phyloP scores from a whole-genome alignment of 2,113 vertebrate species.

The Psittacara wagleri region DNA sequence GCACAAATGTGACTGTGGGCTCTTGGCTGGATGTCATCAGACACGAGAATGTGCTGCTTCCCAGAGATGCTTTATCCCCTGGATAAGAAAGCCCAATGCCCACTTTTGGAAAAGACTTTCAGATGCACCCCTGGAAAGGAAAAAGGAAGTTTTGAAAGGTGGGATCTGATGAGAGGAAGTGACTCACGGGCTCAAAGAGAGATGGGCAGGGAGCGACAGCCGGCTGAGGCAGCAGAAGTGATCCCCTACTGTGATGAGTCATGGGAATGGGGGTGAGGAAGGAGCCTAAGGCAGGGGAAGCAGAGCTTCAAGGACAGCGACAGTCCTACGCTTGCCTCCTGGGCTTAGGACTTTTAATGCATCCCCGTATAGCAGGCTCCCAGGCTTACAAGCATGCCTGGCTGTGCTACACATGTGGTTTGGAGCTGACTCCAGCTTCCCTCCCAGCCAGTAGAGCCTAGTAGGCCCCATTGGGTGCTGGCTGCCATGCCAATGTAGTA shows the following conservation, averaged over 20 bases:
- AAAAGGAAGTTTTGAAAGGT: constrained; percentile 70
- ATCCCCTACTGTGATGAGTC: constrained; percentile 46
- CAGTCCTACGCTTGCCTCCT: background rate
- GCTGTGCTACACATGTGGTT: background rate
- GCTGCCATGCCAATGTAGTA: rapidly evolving
- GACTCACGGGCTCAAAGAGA: constrained; percentile 57
- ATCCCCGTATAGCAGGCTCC: background rate
- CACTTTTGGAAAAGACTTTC: background rate
- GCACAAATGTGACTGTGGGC: rapidly evolving
- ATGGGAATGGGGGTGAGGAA: constrained; percentile 54
- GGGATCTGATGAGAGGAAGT: constrained; percentile 52
- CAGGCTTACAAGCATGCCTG: rapidly evolving
- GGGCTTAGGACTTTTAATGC: background rate
- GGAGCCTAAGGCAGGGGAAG: background rate
- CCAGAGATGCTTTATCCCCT: background rate
- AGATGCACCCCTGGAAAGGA: background rate
- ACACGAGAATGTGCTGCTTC: background rate
- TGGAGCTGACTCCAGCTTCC: background rate
- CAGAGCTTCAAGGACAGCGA: background rate
- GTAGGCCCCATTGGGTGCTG: rapidly evolving
- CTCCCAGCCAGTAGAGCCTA: background rate
- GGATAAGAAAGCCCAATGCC: background rate
- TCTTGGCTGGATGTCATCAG: background rate
- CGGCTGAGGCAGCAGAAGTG: background rate
- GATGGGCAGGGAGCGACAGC: constrained; percentile 7